Evolutionary conservation across 1,140 invertebrate species (phyloP).

Genomic region (Vollenhovia emeryi): DNA sequence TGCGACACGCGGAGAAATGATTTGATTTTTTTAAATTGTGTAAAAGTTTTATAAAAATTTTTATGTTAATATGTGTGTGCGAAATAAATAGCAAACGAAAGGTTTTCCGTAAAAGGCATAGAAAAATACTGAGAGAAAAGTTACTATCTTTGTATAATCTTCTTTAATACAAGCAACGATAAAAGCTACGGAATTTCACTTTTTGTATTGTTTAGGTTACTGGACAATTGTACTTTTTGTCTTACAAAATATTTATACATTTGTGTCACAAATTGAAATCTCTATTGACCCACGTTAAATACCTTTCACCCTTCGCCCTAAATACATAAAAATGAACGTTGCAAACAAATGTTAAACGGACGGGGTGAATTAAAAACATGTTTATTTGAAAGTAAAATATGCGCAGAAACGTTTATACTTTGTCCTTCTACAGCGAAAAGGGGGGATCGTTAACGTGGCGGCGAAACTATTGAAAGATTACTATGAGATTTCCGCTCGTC

Average conservation of each 20-base stretch:
- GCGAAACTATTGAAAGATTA: not conserved
- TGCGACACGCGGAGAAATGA: not conserved
- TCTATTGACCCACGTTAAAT: not conserved
- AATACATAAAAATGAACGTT: constrained; percentile 1
- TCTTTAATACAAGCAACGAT: not conserved
- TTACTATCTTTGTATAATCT: not conserved
- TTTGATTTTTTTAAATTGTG: not conserved
- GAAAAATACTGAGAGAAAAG: not conserved
- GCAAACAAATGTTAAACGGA: not conserved
- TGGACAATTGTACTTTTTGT: not conserved
- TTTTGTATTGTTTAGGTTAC: not conserved
- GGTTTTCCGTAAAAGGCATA: not conserved
- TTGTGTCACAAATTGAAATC: not conserved
- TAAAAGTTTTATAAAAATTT: not conserved
- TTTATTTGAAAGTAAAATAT: not conserved
- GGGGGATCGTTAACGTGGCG: not conserved
- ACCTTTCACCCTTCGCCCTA: not conserved
- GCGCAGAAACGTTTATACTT: not conserved
- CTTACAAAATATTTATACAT: no score
- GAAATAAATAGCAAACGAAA: not conserved
- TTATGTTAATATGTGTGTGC: not conserved
- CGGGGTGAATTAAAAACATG: not conserved
- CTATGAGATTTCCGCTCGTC: not conserved
- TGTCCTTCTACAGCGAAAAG: not conserved
- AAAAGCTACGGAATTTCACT: not conserved